phyloP scores from a whole-genome alignment of 1,140 invertebrate species.

The Lordiphosa stackelbergi region DNA sequence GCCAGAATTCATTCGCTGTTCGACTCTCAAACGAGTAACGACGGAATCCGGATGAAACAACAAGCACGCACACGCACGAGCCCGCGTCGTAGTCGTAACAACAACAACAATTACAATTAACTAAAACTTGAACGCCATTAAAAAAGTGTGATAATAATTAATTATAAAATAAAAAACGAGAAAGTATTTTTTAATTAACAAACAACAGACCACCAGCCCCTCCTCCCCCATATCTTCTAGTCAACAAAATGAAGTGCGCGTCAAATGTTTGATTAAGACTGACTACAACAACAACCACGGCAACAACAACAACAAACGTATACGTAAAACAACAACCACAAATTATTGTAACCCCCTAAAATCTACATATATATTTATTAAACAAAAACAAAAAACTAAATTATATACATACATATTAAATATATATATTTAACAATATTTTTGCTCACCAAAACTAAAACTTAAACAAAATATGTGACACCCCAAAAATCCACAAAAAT shows the following conservation, averaged over 20 bases:
- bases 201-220: no score
- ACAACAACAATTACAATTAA: conserved; percentile 15
- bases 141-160: conserved; percentile 16
- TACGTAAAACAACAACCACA: conserved; percentile 63
- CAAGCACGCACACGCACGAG: conserved; percentile 18
- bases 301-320: conserved; percentile 62
- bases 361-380: conserved; percentile 56
- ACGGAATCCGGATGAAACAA: conserved; percentile 70
- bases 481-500: conserved; percentile 55
- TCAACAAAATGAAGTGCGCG: conserved; percentile 24
- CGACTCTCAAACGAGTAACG: conserved; percentile 75
- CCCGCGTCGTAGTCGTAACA: conserved; percentile 5
- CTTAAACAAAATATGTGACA: conserved; percentile 29
- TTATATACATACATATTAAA: conserved; percentile 38
- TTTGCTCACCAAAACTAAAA: conserved; percentile 61
- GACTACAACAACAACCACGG: conserved; percentile 45
- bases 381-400: conserved; percentile 39
- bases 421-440: conserved; percentile 57
- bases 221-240: no score
- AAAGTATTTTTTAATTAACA: conserved; percentile 11
- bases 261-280: conserved; percentile 65
- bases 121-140: conserved; percentile 24
- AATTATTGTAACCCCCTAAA: conserved; percentile 32
- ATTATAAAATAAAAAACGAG: conserved; percentile 11
- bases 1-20: conserved; percentile 75